Base-by-base conservation (phyloP, 1,140 invertebrate genomes). In the Venturia canescens region DNA sequence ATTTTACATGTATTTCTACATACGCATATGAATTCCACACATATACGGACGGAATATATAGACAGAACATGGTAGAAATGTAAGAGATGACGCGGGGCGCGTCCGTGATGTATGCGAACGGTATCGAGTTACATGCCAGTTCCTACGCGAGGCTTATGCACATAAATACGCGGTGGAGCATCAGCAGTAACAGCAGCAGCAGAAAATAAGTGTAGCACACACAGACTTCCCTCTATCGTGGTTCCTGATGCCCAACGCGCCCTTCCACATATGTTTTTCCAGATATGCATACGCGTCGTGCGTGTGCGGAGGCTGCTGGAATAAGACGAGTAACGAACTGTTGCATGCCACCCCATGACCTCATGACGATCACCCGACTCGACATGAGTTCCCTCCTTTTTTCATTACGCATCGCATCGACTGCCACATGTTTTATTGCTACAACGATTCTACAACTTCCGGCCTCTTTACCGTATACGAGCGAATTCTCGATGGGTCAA, bases 71-170 rank as follows among this genome's bases (percentile, higher is more conserved):
- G 60, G 72, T 60, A 76, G 72, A 76, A 48, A 53, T 27, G 50
- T 63, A 63, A n/a, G 60, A 63, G 60, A 63, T 63, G 60, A 63
- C 60, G 60, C 60, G 60, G 79, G 71, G 31, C 71, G 69, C 74
- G 48, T 77, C 27, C 69, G 70, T 78, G 76, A 82, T 78, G 83
- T 85, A 85, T 83, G 81, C 82, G 82, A 66, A 80, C 82, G 83
- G 86, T 86, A 80, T 87, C 86, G 83, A 84, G 82, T 87, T 87
- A 87, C 86, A 82, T 78, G 79, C 82, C 82, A 82, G 76, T 70
- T 71, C 75, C 44, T 81, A 80, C 81, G 83, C 83, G 82, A 82
- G 72, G 67, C 84, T 86, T 87, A 87, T 84, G 87, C 76, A 79
- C 81, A 79, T 87, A 87, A 87, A 85, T 86, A 84, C 81, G 69